phyloP scores from a whole-genome alignment of 2,888 invertebrate species.

The Acanthosepion esculentum region DNA sequence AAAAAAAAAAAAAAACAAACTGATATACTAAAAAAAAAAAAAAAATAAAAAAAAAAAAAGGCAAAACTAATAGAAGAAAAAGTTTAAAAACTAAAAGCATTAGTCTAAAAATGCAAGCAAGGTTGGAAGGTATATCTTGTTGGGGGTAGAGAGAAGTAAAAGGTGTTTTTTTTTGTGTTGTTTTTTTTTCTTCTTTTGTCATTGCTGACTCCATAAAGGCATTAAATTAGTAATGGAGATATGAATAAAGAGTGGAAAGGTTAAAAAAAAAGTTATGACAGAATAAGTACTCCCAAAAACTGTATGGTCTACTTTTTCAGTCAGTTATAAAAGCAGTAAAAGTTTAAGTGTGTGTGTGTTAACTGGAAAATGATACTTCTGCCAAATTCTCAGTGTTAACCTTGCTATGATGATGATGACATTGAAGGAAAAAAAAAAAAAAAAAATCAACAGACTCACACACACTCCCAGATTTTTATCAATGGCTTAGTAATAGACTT shows the following conservation, averaged over 20 bases:
- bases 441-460: neutral
- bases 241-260: neutral
- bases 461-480: slow-evolving; percentile 21
- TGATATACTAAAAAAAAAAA: neutral
- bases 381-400: neutral
- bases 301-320: slow-evolving; percentile 33
- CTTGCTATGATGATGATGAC: slow-evolving; percentile 33
- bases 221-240: neutral
- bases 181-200: neutral
- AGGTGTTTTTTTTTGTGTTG: neutral
- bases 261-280: neutral
- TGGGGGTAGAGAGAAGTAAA: neutral
- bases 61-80: neutral
- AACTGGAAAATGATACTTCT: slow-evolving; percentile 9
- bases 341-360: neutral
- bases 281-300: slow-evolving; percentile 2
- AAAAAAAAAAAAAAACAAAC: neutral
- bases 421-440: neutral
- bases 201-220: neutral
- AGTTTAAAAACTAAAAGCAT: neutral
- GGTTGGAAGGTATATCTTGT: neutral
- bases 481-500: neutral
- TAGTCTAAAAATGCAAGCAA: neutral
- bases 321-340: slow-evolving; percentile 24
- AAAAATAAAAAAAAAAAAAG: neutral